Evolutionary conservation across 2,888 invertebrate species (phyloP), one percentile per base, ranked within the genome.

Genomic region (Cryptosula pallasiana): DNA sequence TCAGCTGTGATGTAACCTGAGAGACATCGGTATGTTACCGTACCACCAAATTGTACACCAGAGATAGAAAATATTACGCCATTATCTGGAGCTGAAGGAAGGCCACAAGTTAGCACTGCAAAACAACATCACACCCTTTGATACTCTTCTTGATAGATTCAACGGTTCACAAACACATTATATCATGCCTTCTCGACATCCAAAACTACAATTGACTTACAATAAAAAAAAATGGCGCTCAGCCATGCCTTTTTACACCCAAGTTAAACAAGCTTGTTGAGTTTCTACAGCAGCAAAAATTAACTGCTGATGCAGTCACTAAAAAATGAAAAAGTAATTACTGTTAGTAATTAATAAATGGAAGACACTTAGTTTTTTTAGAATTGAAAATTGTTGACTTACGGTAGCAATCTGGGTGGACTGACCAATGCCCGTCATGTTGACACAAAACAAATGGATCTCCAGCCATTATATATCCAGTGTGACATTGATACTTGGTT

Each of bases 331-430:
- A 45, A 45, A 45, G 20, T 13, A 45, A 45, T 20, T 45, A 45
- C 5, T 13, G 20, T 45, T 45, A 45, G 45, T 45, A 13, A 45
- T 45, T 45, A 5, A 13, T 20, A 45, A 45, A 45, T 5, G 45
- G 45, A 20, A 5, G 45, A n/a, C n/a, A n/a, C n/a, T n/a, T n/a
- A n/a, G n/a, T n/a, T n/a, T n/a, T n/a, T n/a, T n/a, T n/a, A n/a
- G n/a, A n/a, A n/a, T n/a, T n/a, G n/a, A n/a, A n/a, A n/a, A n/a
- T n/a, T n/a, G n/a, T n/a, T n/a, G 5, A 45, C 57, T 32, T 63
- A 63, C 63, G 5, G n/a, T 63, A 16, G 34, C 63, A 63, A 5
- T 63, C 63, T 29, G 63, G 63, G 2, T 27, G 63, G 5, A 63
- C 27, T 13, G 63, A 32, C 63, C 63, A 63, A 32, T 63, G 63